A percentile compares a stretch with the other conserved stretches of the same genome.
These are phyloP conservation scores for Cryptus armator DNA, from an alignment of 2,888 invertebrate species.

Conservation along the genomic window DNA sequence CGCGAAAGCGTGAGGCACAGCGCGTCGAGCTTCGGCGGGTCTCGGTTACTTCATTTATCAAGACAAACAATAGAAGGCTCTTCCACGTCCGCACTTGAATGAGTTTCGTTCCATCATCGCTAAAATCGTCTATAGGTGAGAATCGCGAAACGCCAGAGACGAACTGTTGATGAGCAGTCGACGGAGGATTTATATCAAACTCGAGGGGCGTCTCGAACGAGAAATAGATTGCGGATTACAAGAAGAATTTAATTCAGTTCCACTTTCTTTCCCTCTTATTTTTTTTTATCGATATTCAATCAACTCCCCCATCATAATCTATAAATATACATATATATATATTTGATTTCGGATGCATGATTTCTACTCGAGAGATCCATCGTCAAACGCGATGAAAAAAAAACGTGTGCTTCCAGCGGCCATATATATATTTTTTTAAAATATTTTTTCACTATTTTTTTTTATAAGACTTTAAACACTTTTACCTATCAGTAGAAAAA, in stretches of 20 bases:
- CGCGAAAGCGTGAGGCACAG: constrained; percentile 44
- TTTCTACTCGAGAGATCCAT: no score
- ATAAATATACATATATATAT: no score
- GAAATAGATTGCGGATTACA: background rate
- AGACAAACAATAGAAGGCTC: constrained; percentile 78
- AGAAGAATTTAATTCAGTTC: background rate
- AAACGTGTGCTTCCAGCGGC: no score
- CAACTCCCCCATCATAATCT: no score
- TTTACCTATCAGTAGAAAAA: no score
- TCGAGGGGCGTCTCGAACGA: background rate
- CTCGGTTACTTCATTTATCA: constrained; percentile 82
- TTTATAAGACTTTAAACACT: no score
- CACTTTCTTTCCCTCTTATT: no score
- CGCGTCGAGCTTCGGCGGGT: constrained; percentile 70
- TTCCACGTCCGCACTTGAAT: constrained; percentile 44
- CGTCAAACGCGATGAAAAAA: no score
- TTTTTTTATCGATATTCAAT: no score
- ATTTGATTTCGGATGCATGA: no score
- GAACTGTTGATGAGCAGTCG: constrained; percentile 42
- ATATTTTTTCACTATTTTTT: no score
- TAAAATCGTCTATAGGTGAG: constrained; percentile 61
- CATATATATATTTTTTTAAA: no score
- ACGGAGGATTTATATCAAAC: background rate
- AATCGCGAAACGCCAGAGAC: constrained; percentile 41
- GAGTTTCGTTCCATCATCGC: constrained; percentile 65